Conservation (phyloP, 2,888 invertebrate species). For the Oxyteleia sp. region DNA sequence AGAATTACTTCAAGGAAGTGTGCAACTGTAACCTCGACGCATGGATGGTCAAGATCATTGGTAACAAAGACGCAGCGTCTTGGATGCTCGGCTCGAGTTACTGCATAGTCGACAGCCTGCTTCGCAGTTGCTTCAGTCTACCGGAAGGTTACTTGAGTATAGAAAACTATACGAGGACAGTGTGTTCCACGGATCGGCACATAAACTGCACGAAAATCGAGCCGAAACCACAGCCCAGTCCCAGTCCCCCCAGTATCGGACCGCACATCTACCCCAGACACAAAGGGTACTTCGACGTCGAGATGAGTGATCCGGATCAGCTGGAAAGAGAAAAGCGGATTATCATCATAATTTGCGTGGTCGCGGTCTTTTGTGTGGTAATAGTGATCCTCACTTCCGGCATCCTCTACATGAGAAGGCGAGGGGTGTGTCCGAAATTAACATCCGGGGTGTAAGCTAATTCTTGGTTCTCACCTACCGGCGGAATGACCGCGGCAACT, state of each 20-base stretch:
- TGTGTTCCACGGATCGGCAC: slow-evolving; percentile 88
- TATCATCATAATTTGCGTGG: too few species aligned
- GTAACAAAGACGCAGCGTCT: slow-evolving; percentile 88
- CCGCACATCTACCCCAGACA: slow-evolving; percentile 85
- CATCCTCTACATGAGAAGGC: too few species aligned
- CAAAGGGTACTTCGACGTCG: slow-evolving; percentile 85
- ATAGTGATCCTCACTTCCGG: too few species aligned
- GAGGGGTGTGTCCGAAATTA: too few species aligned
- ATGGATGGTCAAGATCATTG: slow-evolving; percentile 89
- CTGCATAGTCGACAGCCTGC: slow-evolving; percentile 89
- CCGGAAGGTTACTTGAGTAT: slow-evolving; percentile 90
- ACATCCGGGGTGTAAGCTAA: too few species aligned
- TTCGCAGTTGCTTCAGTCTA: slow-evolving; percentile 91
- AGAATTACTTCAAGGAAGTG: slow-evolving; percentile 90
- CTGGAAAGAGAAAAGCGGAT: slow-evolving; percentile 85
- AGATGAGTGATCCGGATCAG: slow-evolving; percentile 85
- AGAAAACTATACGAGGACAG: slow-evolving; percentile 89
- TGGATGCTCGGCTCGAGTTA: slow-evolving; percentile 89
- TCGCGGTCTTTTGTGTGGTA: too few species aligned
- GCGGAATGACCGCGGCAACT: too few species aligned
- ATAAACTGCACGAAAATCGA: slow-evolving; percentile 90
- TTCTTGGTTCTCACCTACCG: too few species aligned
- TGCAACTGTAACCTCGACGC: slow-evolving; percentile 90
- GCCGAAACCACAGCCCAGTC: slow-evolving; percentile 84
- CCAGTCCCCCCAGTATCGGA: slow-evolving; percentile 85